Base-by-base conservation (phyloP, 2,888 invertebrate species). In the Taphrorychus bicolor region DNA sequence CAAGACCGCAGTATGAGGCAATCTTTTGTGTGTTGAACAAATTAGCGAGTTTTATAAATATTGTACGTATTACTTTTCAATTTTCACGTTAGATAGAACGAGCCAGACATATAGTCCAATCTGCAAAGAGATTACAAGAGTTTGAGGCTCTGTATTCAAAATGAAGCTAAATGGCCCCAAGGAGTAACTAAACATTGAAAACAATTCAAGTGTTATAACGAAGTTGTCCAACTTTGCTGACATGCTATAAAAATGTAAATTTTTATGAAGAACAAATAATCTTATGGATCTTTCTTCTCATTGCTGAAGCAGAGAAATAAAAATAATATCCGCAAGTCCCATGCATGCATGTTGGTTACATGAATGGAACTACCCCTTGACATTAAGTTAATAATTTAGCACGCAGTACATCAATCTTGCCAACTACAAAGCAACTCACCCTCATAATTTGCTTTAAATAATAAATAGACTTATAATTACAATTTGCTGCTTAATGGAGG, bases 31-130 rank as follows among this genome's bases (percentile, higher is more conserved):
- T 54, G n/a, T 24, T 54, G 16, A 59, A 52, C 14, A 18, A 65
- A 65, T 65, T 65, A 54, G 7, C 59, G 54, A 53, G 16, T 59
- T 49, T 54, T 32, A 40, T 60, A 52, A 60, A 60, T 60, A 60
- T 41, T 45, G 57, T 57, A 18, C 17, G 49, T 32, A 41, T 59
- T 49, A 23, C 5, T 48, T 48, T 59, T 59, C 49, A 48, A 59
- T 45, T 22, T 59, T 59, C 49, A 24, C 48, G 21, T 49, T 40
- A 9, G 17, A n/a, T 41, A 21, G n/a, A 54, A 5, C 3, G 18
- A 45, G 17, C 45, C n/a, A n/a, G n/a, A n/a, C n/a, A n/a, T n/a
- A n/a, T n/a, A n/a, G n/a, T n/a, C n/a, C n/a, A n/a, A n/a, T n/a
- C n/a, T n/a, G n/a, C n/a, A n/a, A n/a, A n/a, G n/a, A n/a, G n/a